These are phyloP conservation scores for Masnerella sp. DNA, from an alignment of 2,888 invertebrate species.

Conservation along the genomic window DNA sequence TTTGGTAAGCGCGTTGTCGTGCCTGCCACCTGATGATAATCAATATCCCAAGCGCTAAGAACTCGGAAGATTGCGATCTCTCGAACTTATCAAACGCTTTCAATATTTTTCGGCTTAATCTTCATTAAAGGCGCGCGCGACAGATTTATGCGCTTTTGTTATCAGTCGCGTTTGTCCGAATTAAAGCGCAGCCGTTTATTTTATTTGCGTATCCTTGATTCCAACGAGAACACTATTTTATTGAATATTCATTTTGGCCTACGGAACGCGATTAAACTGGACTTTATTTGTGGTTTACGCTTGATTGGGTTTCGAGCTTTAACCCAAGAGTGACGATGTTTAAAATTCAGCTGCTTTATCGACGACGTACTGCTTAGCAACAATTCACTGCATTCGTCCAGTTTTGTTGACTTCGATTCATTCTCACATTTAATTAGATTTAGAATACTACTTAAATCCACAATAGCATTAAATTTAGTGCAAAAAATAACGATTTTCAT, in stretches of 20 bases:
- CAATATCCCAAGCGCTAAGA: constrained; percentile 31
- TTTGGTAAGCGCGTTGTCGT: constrained; percentile 38
- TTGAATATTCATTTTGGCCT: not conserved
- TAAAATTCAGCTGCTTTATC: constrained; percentile 13
- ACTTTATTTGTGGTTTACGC: constrained; percentile 3
- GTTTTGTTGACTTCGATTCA: too few species aligned
- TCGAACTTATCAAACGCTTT: constrained; percentile 27
- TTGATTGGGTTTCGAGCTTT: not conserved
- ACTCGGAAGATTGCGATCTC: constrained; percentile 29
- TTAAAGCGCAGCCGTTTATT: too few species aligned
- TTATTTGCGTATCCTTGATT: not conserved
- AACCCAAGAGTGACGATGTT: not conserved
- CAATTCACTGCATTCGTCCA: constrained; percentile 3
- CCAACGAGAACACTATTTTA: not conserved
- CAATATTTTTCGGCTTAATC: constrained; percentile 32
- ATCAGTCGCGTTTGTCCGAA: too few species aligned
- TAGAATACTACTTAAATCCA: too few species aligned
- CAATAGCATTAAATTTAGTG: too few species aligned
- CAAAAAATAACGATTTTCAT: too few species aligned
- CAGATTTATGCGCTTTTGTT: too few species aligned
- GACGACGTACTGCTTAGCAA: constrained; percentile 21
- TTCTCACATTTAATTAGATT: not conserved
- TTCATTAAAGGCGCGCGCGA: too few species aligned
- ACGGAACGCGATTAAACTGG: not conserved
- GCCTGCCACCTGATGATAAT: constrained; percentile 56